Percentiles rank a stretch among this genome's conserved stretches.
Evolutionary conservation across 2,888 invertebrate species (phyloP).

Genomic region (Nowickia ferox): DNA sequence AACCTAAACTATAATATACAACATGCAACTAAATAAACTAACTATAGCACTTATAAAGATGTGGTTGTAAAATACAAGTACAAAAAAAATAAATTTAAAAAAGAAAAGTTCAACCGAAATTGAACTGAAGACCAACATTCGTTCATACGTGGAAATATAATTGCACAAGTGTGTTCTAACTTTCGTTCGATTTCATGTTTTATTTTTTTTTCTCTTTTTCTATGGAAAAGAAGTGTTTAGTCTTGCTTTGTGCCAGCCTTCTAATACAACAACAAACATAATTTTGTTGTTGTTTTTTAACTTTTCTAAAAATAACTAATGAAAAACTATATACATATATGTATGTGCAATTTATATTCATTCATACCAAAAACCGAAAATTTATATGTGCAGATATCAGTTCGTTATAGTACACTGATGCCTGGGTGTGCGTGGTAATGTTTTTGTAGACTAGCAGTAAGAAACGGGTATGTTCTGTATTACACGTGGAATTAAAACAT

Average conservation of each 20-base stretch:
- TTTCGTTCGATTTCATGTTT: constrained; percentile 38
- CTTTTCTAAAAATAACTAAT: constrained; percentile 29
- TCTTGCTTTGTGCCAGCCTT: constrained; percentile 3
- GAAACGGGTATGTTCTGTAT: too few species aligned
- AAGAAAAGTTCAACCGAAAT: constrained; percentile 38
- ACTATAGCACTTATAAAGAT: constrained; percentile 7
- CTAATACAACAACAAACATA: constrained; percentile 45
- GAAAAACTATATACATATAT: constrained; percentile 18
- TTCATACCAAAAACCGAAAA: constrained; percentile 39
- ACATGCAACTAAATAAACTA: neutral
- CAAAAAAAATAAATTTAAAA: constrained; percentile 23
- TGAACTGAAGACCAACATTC: constrained; percentile 57
- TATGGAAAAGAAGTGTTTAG: neutral
- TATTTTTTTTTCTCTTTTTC: neutral
- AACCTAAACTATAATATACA: constrained; percentile 9
- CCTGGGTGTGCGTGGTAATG: neutral
- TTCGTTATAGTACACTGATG: neutral
- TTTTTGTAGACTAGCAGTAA: neutral
- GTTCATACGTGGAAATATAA: constrained; percentile 44
- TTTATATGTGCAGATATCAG: neutral
- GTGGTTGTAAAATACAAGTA: constrained; percentile 16
- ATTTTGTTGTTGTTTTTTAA: constrained; percentile 29
- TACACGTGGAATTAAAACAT: too few species aligned
- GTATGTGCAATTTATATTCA: constrained; percentile 64
- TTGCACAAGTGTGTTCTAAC: constrained; percentile 14